Conservation (phyloP, 2,888 invertebrate genomes). For the Chrysolina americana region DNA sequence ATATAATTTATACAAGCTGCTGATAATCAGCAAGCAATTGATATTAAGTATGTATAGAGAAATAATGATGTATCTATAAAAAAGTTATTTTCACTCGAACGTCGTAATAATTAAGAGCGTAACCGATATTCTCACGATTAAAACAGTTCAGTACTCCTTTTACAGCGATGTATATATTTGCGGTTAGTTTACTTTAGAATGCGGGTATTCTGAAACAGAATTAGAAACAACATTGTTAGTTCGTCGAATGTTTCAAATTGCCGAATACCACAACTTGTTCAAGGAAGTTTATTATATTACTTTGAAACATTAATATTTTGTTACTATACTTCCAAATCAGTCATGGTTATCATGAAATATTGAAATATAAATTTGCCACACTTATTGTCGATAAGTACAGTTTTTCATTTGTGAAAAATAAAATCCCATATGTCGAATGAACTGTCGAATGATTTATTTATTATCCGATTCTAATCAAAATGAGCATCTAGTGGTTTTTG, state of each 20-base stretch:
- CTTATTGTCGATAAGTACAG: no score
- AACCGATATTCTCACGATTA: conserved; percentile 19
- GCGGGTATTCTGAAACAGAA: conserved; percentile 19
- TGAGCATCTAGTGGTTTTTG: no score
- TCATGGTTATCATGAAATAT: no score
- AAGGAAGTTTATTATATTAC: neutral
- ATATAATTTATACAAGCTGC: neutral
- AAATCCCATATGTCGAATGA: no score
- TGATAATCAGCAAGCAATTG: conserved; percentile 4
- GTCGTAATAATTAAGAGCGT: neutral
- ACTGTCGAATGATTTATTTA: no score
- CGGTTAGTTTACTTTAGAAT: conserved; percentile 24
- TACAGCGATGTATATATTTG: conserved; percentile 13
- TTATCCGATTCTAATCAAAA: no score
- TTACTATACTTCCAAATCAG: no score
- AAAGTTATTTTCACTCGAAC: neutral
- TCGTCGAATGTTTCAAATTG: conserved; percentile 13
- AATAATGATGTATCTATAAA: neutral
- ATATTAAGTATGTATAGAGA: neutral
- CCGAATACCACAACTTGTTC: neutral
- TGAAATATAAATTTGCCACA: no score
- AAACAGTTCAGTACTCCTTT: conserved; percentile 16
- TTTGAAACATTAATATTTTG: neutral
- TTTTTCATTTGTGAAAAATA: no score
- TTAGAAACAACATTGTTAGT: conserved; percentile 1